Evolutionary conservation across 2,113 vertebrate species (phyloP).

Genomic region (Oncorhynchus kisutch): DNA sequence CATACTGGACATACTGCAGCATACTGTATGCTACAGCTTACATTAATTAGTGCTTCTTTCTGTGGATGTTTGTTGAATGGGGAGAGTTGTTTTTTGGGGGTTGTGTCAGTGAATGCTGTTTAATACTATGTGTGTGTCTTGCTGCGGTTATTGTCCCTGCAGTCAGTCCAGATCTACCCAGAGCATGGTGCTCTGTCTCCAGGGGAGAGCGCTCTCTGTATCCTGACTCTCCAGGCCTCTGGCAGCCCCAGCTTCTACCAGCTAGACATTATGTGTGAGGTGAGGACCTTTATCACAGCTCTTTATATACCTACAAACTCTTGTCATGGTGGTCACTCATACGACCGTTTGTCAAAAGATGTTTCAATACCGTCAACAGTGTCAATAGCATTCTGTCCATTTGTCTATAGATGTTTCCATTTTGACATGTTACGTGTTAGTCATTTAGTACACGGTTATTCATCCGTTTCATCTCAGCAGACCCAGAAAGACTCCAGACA

Average conservation of each 20-base stretch:
- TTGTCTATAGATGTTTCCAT: too few species aligned
- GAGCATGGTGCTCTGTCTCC: conserved; percentile 73
- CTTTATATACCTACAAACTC: background rate
- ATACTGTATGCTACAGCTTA: too few species aligned
- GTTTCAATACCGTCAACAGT: background rate
- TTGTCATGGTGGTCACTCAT: too few species aligned
- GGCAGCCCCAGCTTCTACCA: conserved; percentile 73
- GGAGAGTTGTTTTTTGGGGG: too few species aligned
- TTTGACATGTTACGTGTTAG: too few species aligned
- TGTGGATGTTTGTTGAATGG: background rate
- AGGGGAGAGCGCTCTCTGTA: conserved; percentile 73
- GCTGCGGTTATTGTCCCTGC: conserved; percentile 1
- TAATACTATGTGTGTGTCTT: background rate
- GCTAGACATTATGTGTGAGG: conserved; percentile 85
- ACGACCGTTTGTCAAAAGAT: too few species aligned
- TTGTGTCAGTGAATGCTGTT: too few species aligned
- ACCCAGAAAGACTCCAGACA: too few species aligned
- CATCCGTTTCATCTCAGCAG: too few species aligned
- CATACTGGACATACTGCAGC: too few species aligned
- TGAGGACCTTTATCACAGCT: conserved; percentile 48
- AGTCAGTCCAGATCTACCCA: conserved; percentile 78
- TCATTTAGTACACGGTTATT: too few species aligned
- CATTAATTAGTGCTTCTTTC: conserved; percentile 10
- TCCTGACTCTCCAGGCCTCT: conserved; percentile 76
- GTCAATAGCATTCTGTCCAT: too few species aligned